Base-by-base conservation (phyloP, 2,888 invertebrate species). In the Pasiphila rectangulata region DNA sequence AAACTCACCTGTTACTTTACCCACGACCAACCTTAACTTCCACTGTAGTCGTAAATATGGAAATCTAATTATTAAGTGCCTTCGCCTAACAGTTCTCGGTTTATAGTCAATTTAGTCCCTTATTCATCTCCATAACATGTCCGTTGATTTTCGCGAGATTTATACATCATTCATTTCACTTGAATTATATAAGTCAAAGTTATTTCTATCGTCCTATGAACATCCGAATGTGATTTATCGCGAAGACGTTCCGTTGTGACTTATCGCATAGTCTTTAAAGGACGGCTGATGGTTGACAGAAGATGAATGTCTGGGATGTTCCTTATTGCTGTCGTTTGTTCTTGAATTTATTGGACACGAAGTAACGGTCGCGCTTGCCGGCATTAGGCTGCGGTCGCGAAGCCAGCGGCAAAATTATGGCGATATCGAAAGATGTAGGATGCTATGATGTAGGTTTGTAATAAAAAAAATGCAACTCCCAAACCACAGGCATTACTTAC, bases 331-430 rank as follows among this genome's bases (percentile, higher is more conserved):
- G 82, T 82, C 79, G 79, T 79, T 85, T 81, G 77, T 79, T 78
- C 75, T 75, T 75, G 71, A 76, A 82, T 85, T 84, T 85, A 85
- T 85, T 82, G 79, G 76, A 77, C 81, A 83, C 83, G 83, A 81
- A 79, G 72, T 83, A 83, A 83, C 81, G 79, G 83, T 77, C 68
- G 72, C 25, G 45, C 70, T 64, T 65, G 59, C 56, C 52, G 69
- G 62, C 61, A 68, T 65, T 70, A 60, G 67, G 68, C 70, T 72
- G 73, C 70, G 60, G 50, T 58, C 51, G n/a, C n/a, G n/a, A n/a
- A n/a, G n/a, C n/a, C n/a, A n/a, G n/a, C n/a, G n/a, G n/a, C n/a
- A n/a, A n/a, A n/a, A n/a, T n/a, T n/a, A n/a, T n/a, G n/a, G n/a
- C n/a, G n/a, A n/a, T n/a, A n/a, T n/a, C n/a, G n/a, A n/a, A n/a